phyloP scores from a whole-genome alignment of 2,888 invertebrate genomes.

The Drosophila kokeensis region DNA sequence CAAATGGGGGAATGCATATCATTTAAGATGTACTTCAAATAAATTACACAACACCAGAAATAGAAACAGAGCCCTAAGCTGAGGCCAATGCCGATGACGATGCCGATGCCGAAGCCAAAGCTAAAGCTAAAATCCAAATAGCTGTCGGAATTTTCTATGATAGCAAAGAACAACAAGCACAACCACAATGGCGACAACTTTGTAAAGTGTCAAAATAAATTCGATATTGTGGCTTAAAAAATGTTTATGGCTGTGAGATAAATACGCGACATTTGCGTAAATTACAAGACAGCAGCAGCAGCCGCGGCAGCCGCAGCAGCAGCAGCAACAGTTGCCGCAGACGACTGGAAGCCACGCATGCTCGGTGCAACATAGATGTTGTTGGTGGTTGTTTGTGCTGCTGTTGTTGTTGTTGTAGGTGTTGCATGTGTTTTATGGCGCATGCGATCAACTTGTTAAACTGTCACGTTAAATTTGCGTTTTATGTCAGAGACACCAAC shows the following conservation, averaged over 20 bases:
- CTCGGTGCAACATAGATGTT: conserved; percentile 48
- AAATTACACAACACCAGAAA: conserved; percentile 69
- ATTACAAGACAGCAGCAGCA: conserved; percentile 77
- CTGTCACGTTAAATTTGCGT: conserved; percentile 81
- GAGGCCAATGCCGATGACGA: background rate
- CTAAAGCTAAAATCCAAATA: conserved; percentile 30
- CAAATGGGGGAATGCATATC: conserved; percentile 66
- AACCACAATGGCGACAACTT: conserved; percentile 75
- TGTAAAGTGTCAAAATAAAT: conserved; percentile 81
- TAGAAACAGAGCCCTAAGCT: conserved; percentile 50
- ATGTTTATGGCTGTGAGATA: conserved; percentile 79
- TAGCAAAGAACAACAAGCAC: conserved; percentile 50
- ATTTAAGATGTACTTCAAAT: conserved; percentile 75
- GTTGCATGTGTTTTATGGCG: conserved; percentile 81
- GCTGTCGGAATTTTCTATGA: conserved; percentile 60
- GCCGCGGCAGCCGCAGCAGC: conserved; percentile 33
- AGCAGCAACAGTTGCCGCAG: conserved; percentile 29
- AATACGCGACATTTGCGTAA: conserved; percentile 80
- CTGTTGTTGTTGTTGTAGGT: conserved; percentile 63
- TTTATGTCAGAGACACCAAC: conserved; percentile 63
- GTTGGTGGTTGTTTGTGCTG: conserved; percentile 25
- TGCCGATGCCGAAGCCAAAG: background rate
- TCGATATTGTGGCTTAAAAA: conserved; percentile 81
- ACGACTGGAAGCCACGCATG: conserved; percentile 74
- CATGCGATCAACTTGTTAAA: conserved; percentile 79